These are phyloP conservation scores for Cephus pygmeus DNA, from an alignment of 2,888 invertebrate genomes.

Conservation along the genomic window DNA sequence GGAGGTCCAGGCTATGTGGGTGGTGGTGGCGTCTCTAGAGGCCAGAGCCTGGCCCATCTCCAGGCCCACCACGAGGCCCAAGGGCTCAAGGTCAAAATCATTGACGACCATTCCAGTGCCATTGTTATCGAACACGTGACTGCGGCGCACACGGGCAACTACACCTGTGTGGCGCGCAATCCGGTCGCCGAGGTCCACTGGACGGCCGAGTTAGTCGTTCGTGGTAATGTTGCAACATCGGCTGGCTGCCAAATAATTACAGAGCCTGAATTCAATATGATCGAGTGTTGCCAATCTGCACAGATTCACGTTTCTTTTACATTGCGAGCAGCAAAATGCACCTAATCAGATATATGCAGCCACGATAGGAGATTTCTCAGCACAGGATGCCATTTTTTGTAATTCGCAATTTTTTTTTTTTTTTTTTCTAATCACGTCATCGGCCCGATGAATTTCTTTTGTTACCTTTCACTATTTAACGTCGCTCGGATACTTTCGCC, in stretches of 20 bases:
- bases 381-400: neutral
- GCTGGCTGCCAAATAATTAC: neutral
- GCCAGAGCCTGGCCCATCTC: conserved; percentile 18
- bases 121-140: conserved; percentile 88
- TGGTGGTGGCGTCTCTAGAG: conserved; percentile 33
- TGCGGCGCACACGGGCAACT: conserved; percentile 88
- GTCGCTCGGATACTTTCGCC: neutral
- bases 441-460: no score
- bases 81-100: conserved; percentile 61
- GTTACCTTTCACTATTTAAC: neutral
- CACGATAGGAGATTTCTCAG: neutral
- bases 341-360: neutral
- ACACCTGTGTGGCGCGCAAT: conserved; percentile 92
- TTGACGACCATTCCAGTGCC: conserved; percentile 87
- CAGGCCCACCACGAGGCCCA: conserved; percentile 41
- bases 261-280: neutral
- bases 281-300: neutral
- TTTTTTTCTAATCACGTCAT: neutral
- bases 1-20: conserved; percentile 57
- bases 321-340: neutral
- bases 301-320: neutral
- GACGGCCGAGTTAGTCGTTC: conserved; percentile 67
- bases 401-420: neutral
- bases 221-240: conserved; percentile 60
- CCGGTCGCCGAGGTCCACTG: conserved; percentile 73